Evolutionary conservation across 2,888 invertebrate species (phyloP).

Genomic region (Carabus problematicus): DNA sequence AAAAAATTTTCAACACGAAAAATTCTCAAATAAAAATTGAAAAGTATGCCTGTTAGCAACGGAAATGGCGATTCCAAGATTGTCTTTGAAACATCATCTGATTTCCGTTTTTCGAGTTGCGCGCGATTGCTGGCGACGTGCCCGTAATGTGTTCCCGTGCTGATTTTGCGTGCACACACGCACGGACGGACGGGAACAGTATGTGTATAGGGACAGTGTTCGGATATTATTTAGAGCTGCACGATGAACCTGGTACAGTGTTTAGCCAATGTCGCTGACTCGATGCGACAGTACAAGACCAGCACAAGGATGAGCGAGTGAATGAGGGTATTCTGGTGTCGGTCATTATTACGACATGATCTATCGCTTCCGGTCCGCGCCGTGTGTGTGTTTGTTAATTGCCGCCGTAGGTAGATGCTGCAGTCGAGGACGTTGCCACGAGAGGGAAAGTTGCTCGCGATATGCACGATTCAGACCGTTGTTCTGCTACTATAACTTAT

Average conservation of each 20-base stretch:
- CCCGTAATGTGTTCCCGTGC: conserved; percentile 4
- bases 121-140: conserved; percentile 21
- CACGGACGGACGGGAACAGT: conserved; percentile 42
- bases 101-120: conserved; percentile 27
- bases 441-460: conserved; percentile 30
- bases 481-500: no score
- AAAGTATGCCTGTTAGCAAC: no score
- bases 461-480: no score
- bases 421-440: conserved; percentile 15
- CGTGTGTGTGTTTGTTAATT: conserved; percentile 27
- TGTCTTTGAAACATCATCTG: neutral
- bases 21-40: no score
- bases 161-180: conserved; percentile 7
- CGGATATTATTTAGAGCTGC: conserved; percentile 16
- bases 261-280: conserved; percentile 50
- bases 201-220: conserved; percentile 3
- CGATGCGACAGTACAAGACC: conserved; percentile 50
- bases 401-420: conserved; percentile 24
- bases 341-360: conserved; percentile 60
- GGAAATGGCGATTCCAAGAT: neutral
- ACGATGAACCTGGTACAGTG: neutral
- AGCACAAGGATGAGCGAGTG: conserved; percentile 44
- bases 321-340: conserved; percentile 56
- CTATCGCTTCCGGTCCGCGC: conserved; percentile 59
- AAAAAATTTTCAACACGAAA: no score